These are phyloP conservation scores for Cladorhizidae sp. DNA, from an alignment of 37 sponge, comb jelly and placozoan species.

Conservation along the genomic window DNA sequence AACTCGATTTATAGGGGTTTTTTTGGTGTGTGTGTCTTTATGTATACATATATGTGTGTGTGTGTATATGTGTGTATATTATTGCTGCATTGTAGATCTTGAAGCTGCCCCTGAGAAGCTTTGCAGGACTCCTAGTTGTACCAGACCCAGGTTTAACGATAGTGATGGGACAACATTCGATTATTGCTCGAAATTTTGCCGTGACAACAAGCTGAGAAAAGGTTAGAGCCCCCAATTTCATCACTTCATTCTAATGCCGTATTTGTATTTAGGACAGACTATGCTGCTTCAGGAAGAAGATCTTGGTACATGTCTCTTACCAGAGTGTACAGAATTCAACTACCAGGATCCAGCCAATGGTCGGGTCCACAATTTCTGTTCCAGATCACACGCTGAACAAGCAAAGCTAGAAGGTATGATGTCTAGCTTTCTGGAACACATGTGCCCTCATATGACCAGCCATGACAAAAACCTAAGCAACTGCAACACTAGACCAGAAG, in stretches of 20 bases:
- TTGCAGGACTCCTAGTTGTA: slow-evolving; percentile 36
- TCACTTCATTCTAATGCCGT: neutral
- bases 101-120: neutral
- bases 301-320: slow-evolving; percentile 35
- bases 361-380: slow-evolving; percentile 57
- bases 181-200: slow-evolving; percentile 30
- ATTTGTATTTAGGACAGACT: neutral
- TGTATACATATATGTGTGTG: neutral
- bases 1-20: no score
- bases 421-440: neutral
- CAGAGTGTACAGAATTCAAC: slow-evolving; percentile 47
- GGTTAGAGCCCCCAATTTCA: neutral
- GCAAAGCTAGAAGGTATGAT: slow-evolving; percentile 13
- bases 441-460: no score
- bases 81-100: no score
- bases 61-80: neutral
- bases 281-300: neutral
- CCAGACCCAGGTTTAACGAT: neutral
- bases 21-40: no score
- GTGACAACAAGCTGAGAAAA: neutral
- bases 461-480: no score
- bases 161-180: slow-evolving; percentile 32
- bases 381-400: slow-evolving; percentile 48
- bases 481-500: no score
- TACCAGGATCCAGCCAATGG: slow-evolving; percentile 53